Conservation (phyloP, 2,888 invertebrate species). For the Ophioninae sp. region DNA sequence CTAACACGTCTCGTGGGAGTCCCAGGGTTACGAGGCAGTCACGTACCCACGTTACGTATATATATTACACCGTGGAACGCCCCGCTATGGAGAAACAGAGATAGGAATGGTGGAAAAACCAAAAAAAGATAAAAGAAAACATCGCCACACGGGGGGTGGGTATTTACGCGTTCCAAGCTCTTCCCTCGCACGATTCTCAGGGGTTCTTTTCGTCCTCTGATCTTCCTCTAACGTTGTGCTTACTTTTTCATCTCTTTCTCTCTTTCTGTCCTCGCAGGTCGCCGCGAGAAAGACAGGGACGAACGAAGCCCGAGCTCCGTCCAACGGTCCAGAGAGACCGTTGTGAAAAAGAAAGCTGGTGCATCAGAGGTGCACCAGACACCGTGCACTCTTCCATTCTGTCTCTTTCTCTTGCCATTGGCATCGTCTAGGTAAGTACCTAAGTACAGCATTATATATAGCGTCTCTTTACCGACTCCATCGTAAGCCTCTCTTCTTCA, state of each 20-base stretch:
- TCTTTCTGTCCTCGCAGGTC: constrained; percentile 13
- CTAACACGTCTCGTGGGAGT: constrained; percentile 73
- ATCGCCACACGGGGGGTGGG: constrained; percentile 43
- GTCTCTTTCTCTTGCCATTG: constrained; percentile 5
- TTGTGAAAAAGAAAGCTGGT: constrained; percentile 13
- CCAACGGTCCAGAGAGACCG: constrained; percentile 25
- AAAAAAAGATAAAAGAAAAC: constrained; percentile 6
- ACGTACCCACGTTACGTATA: constrained; percentile 62
- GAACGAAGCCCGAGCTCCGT: constrained; percentile 22
- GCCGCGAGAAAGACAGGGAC: constrained; percentile 17
- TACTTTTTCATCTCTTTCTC: constrained; percentile 3
- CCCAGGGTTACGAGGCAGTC: constrained; percentile 58
- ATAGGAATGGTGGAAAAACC: not conserved
- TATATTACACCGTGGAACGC: constrained; percentile 33
- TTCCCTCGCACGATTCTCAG: constrained; percentile 53
- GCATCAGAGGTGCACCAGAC: constrained; percentile 27
- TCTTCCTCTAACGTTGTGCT: constrained; percentile 20
- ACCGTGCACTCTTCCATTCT: constrained; percentile 12
- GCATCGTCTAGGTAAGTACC: constrained; percentile 50
- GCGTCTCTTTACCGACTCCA: constrained; percentile 26
- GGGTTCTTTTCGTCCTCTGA: constrained; percentile 49
- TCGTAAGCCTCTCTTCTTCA: constrained; percentile 26
- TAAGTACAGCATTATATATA: constrained; percentile 46
- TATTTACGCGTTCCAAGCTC: constrained; percentile 60
- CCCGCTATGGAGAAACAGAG: constrained; percentile 33